Conservation (phyloP, 2,888 invertebrate species). For the Acanthopleura granulata region DNA sequence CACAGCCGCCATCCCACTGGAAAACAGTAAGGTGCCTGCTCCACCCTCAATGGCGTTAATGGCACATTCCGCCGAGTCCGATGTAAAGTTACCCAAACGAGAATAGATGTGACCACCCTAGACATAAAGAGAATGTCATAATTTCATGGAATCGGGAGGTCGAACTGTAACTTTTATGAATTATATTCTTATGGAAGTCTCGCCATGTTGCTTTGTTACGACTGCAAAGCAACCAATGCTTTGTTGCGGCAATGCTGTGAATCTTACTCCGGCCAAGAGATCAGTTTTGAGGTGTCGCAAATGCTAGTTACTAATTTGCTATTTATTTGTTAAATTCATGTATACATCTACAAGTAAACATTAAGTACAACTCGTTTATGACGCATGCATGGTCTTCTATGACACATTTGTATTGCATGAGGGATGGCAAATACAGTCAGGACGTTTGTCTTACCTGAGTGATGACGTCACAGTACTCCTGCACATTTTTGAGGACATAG, state of each 20-base stretch:
- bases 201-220: neutral
- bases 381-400: no score
- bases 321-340: no score
- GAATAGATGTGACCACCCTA: constrained; percentile 64
- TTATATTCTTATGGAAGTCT: neutral
- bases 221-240: no score
- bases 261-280: no score
- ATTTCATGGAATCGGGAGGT: neutral
- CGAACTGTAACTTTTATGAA: neutral
- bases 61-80: constrained; percentile 51
- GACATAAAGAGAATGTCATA: neutral
- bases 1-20: constrained; percentile 66
- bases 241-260: no score
- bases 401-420: no score
- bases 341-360: no score
- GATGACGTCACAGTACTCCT: constrained; percentile 51
- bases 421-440: neutral
- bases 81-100: constrained; percentile 53
- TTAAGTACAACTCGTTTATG: no score
- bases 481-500: constrained; percentile 52
- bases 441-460: constrained; percentile 40
- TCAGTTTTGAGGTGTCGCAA: no score
- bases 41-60: constrained; percentile 61
- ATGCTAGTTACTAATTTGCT: no score
- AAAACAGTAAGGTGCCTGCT: constrained; percentile 57